These are phyloP conservation scores for Gallinago undulata DNA, from an alignment of 2,113 vertebrate species.

Conservation along the genomic window DNA sequence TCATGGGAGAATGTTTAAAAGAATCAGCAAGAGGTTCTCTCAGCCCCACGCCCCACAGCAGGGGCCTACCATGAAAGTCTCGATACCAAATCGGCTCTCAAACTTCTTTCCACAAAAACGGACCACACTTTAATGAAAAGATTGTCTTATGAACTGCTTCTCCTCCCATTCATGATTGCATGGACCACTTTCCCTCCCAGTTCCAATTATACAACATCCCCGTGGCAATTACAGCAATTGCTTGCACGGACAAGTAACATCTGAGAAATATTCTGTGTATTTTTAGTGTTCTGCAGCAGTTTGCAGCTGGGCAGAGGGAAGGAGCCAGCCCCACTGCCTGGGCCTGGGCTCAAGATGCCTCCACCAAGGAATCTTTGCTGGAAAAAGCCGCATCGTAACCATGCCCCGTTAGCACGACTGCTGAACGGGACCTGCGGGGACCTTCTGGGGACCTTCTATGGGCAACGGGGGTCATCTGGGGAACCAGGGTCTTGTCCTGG, in stretches of 20 bases:
- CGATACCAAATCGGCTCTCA: neutral
- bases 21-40: neutral
- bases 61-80: neutral
- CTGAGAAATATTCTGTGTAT: constrained; percentile 7
- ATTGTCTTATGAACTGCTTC: neutral
- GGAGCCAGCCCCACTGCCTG: neutral
- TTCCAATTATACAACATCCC: constrained; percentile 1
- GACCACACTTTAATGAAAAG: constrained; percentile 13
- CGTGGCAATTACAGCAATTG: neutral
- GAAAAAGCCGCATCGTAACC: neutral
- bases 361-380: neutral
- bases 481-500: neutral
- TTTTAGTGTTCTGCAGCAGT: constrained; percentile 31
- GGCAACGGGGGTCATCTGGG: neutral
- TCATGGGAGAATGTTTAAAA: neutral
- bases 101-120: neutral
- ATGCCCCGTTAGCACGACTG: fast-evolving
- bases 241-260: neutral
- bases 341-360: neutral
- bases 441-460: neutral
- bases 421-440: neutral
- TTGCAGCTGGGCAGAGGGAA: constrained; percentile 3
- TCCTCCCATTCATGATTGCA: neutral
- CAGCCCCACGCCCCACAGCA: neutral
- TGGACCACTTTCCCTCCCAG: neutral